These are phyloP conservation scores for Furcula furcula DNA, from an alignment of 2,888 invertebrate species.

Conservation along the genomic window DNA sequence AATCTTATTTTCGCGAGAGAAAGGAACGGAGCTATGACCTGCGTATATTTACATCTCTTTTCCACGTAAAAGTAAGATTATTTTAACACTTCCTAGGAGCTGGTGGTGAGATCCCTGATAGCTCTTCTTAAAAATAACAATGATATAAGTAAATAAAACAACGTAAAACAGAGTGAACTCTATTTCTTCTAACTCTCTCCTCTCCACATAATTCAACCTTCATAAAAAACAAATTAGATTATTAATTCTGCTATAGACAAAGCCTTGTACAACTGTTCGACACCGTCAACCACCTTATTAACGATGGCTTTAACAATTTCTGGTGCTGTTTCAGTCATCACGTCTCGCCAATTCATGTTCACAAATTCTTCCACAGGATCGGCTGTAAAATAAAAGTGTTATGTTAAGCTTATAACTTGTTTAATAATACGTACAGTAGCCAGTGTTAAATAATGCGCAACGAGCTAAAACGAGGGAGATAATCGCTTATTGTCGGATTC, in stretches of 20 bases:
- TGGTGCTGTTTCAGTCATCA: constrained; percentile 64
- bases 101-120: no score
- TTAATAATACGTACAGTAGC: no score
- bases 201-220: neutral
- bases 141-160: neutral
- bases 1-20: no score
- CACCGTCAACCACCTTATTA: constrained; percentile 39
- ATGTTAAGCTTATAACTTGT: no score
- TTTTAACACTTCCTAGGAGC: no score
- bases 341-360: constrained; percentile 60
- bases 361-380: constrained; percentile 53
- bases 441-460: no score
- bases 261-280: constrained; percentile 52
- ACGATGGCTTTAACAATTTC: constrained; percentile 59
- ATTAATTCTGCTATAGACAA: constrained; percentile 51
- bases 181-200: neutral
- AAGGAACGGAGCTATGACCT: no score
- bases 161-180: neutral
- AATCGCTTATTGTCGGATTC: no score
- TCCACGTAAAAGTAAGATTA: no score
- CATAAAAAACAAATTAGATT: neutral
- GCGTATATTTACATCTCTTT: no score
- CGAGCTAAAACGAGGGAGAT: no score
- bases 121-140: no score
- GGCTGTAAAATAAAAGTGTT: constrained; percentile 38